Conservation (phyloP, 2,113 vertebrate genomes). For the Poeciliopsis occidentalis region DNA sequence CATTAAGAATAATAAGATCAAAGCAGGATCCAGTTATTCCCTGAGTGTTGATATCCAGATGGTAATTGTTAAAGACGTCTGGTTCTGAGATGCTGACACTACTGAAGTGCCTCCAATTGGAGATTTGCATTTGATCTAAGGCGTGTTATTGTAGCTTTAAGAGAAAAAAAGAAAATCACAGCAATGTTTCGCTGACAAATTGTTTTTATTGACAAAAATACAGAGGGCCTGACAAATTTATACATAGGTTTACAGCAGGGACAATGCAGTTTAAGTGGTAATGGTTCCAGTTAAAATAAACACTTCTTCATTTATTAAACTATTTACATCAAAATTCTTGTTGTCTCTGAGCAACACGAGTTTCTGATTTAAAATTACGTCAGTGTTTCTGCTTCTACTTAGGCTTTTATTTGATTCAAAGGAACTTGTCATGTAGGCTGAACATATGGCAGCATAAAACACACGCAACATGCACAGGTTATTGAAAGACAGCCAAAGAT, state of each 20-base stretch:
- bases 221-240: slow-evolving; percentile 19
- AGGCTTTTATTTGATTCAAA: not conserved
- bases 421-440: slow-evolving; percentile 8
- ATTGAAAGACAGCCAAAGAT: slow-evolving; percentile 34
- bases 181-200: slow-evolving; percentile 50
- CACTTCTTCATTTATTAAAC: slow-evolving; percentile 8
- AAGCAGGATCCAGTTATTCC: not conserved
- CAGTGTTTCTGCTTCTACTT: slow-evolving; percentile 1
- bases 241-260: slow-evolving; percentile 24
- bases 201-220: slow-evolving; percentile 36
- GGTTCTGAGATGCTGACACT: no score
- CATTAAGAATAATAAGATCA: not conserved
- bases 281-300: slow-evolving; percentile 14
- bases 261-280: slow-evolving; percentile 7
- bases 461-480: slow-evolving; percentile 47
- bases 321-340: slow-evolving; percentile 54
- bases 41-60: not conserved
- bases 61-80: no score
- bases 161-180: slow-evolving; percentile 11
- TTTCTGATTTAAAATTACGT: slow-evolving; percentile 15
- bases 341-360: not conserved
- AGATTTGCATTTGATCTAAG: no score
- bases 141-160: no score
- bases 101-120: no score
- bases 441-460: slow-evolving; percentile 29